Base-by-base conservation (phyloP, 2,888 invertebrate species). In the Rhagonycha fulva region DNA sequence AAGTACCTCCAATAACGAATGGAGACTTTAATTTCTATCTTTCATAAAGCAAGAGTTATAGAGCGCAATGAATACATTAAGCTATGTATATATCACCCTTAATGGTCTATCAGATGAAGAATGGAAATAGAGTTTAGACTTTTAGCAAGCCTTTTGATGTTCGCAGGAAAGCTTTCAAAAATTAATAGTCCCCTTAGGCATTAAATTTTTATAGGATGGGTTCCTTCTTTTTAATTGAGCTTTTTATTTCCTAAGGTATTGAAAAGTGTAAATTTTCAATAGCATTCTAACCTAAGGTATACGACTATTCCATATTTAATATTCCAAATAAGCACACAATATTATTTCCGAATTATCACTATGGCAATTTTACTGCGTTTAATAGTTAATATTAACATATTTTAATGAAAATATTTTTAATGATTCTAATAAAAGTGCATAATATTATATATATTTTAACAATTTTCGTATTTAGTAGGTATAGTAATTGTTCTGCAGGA, bases 81-180 rank as follows among this genome's bases (percentile, higher is more conserved):
- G 76, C 79, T 28, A 70, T 75, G 78, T 72, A 80, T 80, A 81
- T 79, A 79, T 72, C 71, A 76, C 78, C 78, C 78, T 82, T 83
- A 83, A 83, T 82, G 82, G 81, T 80, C 80, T 83, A 83, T 82
- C 82, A 81, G 82, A 83, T 83, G 82, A 77, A 76, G 80, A 76
- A 77, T 74, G 71, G 71, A 70, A 71, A 71, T 74, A 74, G 74
- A 71, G 74, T 74, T 74, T 69, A 74, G 68, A 74, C 70, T 74
- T 74, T 70, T 74, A 74, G 74, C 62, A 74, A 63, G 70, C 62
- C 74, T 74, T 74, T 74, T 74, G 74, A 74, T 70, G 74, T 69
- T 74, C 68, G 63, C 67, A 24, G 69, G 68, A 61, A 68, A 66
- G 74, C 69, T 70, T 68, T 74, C 74, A 74, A 69, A 74, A 74